Base-by-base conservation (phyloP, 2,797 vertebrate genomes). In the Malurus leucopterus region DNA sequence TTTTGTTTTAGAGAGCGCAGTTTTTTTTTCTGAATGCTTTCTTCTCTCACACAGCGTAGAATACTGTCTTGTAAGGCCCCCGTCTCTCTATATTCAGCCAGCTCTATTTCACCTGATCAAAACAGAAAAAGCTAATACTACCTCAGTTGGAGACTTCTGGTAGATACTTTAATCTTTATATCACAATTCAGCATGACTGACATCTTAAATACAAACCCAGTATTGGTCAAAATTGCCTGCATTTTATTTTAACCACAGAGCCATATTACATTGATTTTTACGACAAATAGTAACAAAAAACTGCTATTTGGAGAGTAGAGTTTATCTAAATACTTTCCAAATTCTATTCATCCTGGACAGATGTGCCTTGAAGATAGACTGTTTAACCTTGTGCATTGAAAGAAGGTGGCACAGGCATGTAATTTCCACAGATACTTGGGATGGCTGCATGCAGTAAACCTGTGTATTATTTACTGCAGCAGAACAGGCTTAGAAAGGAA, bases 1-100 rank as follows among this genome's bases (percentile, higher is more conserved):
- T 99, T 99, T 97, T 99, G 99, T 97, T 99, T 99, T 95, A 99
- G 98, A 96, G 99, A 99, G 94, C 99, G 99, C 47, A 99, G 97
- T 54, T 98, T 98, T 95, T 99, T 99, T 97, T 99, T 99, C 96
- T 98, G 98, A 95, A 98, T 98, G 97, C 98, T 98, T 94, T 99
- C 98, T 95, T 99, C 99, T 96, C 98, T 97, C 94, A 98, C 98
- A 80, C 98, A 98, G 96, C 98, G 98, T n/a, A 99, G 98, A 90
- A 99, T 98, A 92, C 97, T 99, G 98, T 99, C 99, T 97, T 99
- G 99, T 70, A 99, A 98, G 32, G 97, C 97, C 26, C 98, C 98
- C 64, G 98, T 97, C 91, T 99, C 99, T 91, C 98, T 98, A 96
- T 99, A 99, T 96, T 99, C 99, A 58, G 99, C 98, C 97, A 99